These are phyloP conservation scores for Callopanchax toddi DNA, from an alignment of 2,113 vertebrate genomes.

Conservation along the genomic window DNA sequence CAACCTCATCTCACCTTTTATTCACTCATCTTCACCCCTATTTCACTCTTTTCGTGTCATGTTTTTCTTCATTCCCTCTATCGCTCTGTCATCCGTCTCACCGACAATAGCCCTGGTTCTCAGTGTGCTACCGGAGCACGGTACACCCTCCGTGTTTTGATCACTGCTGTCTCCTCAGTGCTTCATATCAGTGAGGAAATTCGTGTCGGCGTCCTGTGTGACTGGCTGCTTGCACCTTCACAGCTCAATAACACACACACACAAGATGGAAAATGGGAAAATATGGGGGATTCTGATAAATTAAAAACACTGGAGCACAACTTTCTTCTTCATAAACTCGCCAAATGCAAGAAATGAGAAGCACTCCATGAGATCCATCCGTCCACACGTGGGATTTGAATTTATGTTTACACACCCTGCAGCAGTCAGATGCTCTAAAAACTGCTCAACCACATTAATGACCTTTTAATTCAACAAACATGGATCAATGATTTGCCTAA, in stretches of 20 bases:
- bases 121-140: constrained; percentile 20
- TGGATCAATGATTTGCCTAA: no score
- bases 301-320: constrained; percentile 17
- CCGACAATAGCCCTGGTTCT: constrained; percentile 33
- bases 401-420: neutral
- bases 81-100: constrained; percentile 27
- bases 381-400: neutral
- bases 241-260: constrained; percentile 10
- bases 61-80: constrained; percentile 7
- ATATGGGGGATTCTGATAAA: constrained; percentile 28
- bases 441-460: no score
- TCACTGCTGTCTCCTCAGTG: constrained; percentile 11
- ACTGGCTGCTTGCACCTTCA: constrained; percentile 10
- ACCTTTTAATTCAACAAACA: no score
- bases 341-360: constrained; percentile 10
- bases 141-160: constrained; percentile 29
- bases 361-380: neutral
- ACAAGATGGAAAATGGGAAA: neutral
- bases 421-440: neutral
- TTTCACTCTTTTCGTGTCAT: neutral
- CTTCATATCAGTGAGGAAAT: constrained; percentile 19
- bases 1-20: constrained; percentile 21
- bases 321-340: constrained; percentile 28
- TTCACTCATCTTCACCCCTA: neutral
- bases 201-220: constrained; percentile 36